Evolutionary conservation across 1,140 invertebrate species (phyloP).

Genomic region (Philotrypesis tridentata): DNA sequence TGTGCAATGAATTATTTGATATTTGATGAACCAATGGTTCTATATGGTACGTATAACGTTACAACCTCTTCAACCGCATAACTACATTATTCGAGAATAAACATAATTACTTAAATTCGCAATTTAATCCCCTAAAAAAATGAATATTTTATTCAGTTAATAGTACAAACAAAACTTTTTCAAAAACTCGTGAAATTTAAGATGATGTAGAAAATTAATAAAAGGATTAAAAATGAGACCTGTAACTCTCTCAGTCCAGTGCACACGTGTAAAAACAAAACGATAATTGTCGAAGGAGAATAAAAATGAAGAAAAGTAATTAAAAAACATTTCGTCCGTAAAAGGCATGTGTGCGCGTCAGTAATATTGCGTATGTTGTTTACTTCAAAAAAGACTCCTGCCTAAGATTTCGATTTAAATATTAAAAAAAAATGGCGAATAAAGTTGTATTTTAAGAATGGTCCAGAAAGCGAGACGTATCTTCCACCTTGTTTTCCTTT

Average conservation of each 20-base stretch:
- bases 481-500: not conserved
- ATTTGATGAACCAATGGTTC: not conserved
- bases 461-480: slow-evolving; percentile 31
- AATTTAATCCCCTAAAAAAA: not conserved
- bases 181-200: slow-evolving; percentile 42
- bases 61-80: not conserved
- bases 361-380: slow-evolving; percentile 40
- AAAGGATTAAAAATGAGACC: slow-evolving; percentile 30
- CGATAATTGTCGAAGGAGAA: slow-evolving; percentile 5
- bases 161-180: slow-evolving; percentile 32
- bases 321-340: slow-evolving; percentile 44
- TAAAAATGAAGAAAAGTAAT: slow-evolving; percentile 1
- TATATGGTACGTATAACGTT: not conserved
- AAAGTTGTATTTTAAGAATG: slow-evolving; percentile 45
- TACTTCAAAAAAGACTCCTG: slow-evolving; percentile 48
- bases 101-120: not conserved
- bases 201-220: slow-evolving; percentile 10
- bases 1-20: not conserved
- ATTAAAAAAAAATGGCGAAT: slow-evolving; percentile 22
- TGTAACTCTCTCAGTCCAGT: slow-evolving; percentile 43
- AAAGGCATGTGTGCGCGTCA: slow-evolving; percentile 29
- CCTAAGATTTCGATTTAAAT: slow-evolving; percentile 46
- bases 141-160: slow-evolving; percentile 19
- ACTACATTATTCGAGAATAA: not conserved
- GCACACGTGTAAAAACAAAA: slow-evolving; percentile 29